Base-by-base conservation (phyloP, 1,140 invertebrate species). In the Papilio glaucus region DNA sequence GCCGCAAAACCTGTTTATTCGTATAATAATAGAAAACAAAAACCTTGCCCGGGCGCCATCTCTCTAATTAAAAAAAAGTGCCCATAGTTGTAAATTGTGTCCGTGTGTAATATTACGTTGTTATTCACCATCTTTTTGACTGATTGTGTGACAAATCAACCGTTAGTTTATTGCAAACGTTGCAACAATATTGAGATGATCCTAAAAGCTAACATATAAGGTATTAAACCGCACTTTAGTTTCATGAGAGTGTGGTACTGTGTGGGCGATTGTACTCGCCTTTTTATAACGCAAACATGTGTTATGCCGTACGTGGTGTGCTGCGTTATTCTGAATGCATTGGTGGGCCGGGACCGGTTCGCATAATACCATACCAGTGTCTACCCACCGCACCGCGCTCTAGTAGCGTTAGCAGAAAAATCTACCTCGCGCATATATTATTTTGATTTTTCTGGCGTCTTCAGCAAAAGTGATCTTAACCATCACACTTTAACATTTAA, bases 301-400 rank as follows among this genome's bases (percentile, higher is more conserved):
- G 86, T 88, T 86, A 83, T 83, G 61, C 61, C 61, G 67, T 69
- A 69, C 67, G 67, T 33, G 67, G 67, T 69, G n/a, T 77, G 82
- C 78, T 76, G 82, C 81, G 79, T 81, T 79, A 87, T 87, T 86
- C 82, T 86, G 82, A 87, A 84, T 82, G 86, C 85, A 86, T 86
- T 83, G 87, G 86, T 88, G 86, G 87, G 81, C 82, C 68, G 57
- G 21, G 79, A 90, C 88, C 86, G 86, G 88, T 90, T 85, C 75
- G 83, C 73, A 88, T 88, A 87, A 90, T 88, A 80, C 85, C 78
- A 74, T 80, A 73, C 71, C 74, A 42, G 72, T 76, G 72, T 65
- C 41, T 76, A 81, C 82, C 83, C 81, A 86, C 85, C 84, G 80
- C 78, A 69, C 67, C 67, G 79, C 77, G 76, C 72, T n/a, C 45